Base-by-base conservation (phyloP, 64 coral and sea anemone species). In the Stichodactyla mertensii region DNA sequence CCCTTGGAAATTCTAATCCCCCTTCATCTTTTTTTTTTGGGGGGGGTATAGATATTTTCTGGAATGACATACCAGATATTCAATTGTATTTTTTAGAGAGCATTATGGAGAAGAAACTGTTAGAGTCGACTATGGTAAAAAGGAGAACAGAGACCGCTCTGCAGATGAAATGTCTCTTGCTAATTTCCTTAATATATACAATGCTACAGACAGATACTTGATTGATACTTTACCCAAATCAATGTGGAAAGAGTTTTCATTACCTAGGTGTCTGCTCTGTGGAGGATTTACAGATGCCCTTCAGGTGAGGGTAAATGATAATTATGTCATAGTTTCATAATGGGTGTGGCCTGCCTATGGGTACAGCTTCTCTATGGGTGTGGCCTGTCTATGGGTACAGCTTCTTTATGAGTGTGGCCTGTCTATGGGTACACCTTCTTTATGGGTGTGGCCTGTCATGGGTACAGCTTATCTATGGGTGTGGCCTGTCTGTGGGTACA, bases 111-210 rank as follows among this genome's bases (percentile, higher is more conserved):
- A 86, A 52, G 77, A 86, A 45, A 61, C 20, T 55, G 89, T 97
- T 6, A 86, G 87, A 86, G 95, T 97, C 15, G 95, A 97, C 78
- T 97, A 93, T 78, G 89, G 92, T 18, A 97, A 97, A 87, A 97
- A 97, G 55, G 95, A 97, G 58, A 97, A 97, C 78, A 86, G 95
- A 89, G 57, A 71, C 57, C 83, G 92, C 12, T 55, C 95, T 80
- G 95, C 92, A 16, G 95, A 97, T 91, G 71, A 89, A 16, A 88
- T 97, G 86, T 36, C 61, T 59, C 80, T 97, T 10, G 5, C 82
- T 4, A 86, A 97, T 16, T 97, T 97, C 71, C 64, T 97, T 22
- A 27, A 70, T 26, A 93, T 93, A 19, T 97, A 97, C 74, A 97
- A 97, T 58, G 82, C 71, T 52, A 88, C 92, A 54, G 83, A 97